phyloP scores from a whole-genome alignment of 2,797 vertebrate genomes.

The Chiloscyllium punctatum region DNA sequence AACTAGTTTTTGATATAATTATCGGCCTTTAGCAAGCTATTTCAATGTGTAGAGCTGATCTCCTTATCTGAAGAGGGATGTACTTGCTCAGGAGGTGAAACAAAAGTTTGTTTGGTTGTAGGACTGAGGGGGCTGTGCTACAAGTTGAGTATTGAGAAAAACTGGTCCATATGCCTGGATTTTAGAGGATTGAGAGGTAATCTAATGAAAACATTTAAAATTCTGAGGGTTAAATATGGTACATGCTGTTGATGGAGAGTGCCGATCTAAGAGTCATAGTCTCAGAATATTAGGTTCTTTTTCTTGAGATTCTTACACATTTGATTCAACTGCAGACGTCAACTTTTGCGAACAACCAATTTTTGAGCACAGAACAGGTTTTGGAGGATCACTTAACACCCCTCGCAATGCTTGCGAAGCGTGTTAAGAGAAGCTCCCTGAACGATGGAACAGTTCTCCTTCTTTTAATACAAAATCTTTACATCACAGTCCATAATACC shows the following conservation, averaged over 20 bases:
- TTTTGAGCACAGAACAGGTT: no score
- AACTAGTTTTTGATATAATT: background rate
- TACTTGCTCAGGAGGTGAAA: background rate
- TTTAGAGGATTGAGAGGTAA: background rate
- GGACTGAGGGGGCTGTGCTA: background rate
- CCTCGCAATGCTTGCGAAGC: no score
- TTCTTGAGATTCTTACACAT: no score
- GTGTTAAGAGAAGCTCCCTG: no score
- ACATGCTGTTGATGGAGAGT: no score
- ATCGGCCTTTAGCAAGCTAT: background rate
- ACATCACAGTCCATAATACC: no score
- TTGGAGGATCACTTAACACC: no score
- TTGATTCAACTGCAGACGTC: no score
- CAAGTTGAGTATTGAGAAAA: background rate
- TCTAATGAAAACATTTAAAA: background rate
- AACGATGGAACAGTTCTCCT: no score
- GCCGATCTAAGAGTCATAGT: background rate
- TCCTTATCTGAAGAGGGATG: background rate
- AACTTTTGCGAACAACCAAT: no score
- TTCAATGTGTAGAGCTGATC: background rate
- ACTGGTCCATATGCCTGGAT: background rate
- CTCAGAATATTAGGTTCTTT: no score
- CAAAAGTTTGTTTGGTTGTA: background rate
- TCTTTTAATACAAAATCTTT: no score
- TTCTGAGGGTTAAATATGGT: background rate